A percentile compares a stretch with the other conserved stretches of the same genome.
Evolutionary conservation across 2,888 invertebrate species (phyloP).

Genomic region (Acanthosepion lycidas): DNA sequence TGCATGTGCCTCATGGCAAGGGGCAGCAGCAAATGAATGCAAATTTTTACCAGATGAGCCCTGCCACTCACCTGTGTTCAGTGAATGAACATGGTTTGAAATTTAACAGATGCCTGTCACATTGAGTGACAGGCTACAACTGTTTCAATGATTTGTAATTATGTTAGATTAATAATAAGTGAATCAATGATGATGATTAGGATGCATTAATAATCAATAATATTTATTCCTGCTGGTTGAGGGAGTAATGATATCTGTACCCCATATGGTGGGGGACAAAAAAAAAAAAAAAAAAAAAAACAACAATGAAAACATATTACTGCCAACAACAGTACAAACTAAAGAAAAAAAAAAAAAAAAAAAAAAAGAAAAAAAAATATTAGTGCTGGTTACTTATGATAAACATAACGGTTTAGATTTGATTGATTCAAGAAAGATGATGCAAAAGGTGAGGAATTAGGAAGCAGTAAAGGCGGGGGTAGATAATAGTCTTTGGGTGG

Average conservation of each 20-base stretch:
- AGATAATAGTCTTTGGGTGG: constrained; percentile 35
- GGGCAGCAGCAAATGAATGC: background rate
- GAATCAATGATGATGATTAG: background rate
- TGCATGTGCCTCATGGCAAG: background rate
- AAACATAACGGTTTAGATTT: constrained; percentile 35
- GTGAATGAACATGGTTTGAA: background rate
- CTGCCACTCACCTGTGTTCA: background rate
- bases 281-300: background rate
- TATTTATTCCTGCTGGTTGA: constrained; percentile 4
- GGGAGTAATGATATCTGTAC: background rate
- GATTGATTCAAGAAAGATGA: background rate
- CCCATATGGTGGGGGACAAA: background rate
- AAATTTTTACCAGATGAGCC: background rate
- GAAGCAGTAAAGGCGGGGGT: background rate
- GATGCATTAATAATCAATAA: background rate
- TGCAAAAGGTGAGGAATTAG: background rate
- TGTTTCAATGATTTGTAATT: background rate
- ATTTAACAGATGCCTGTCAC: background rate
- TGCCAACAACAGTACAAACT: background rate
- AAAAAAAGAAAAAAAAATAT: background rate
- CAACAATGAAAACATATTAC: background rate
- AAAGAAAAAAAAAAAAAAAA: background rate
- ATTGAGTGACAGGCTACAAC: background rate
- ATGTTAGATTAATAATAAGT: background rate
- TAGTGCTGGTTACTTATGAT: constrained; percentile 6